Conservation (phyloP, 2,113 vertebrate genomes). For the Ceratotherium simum region DNA sequence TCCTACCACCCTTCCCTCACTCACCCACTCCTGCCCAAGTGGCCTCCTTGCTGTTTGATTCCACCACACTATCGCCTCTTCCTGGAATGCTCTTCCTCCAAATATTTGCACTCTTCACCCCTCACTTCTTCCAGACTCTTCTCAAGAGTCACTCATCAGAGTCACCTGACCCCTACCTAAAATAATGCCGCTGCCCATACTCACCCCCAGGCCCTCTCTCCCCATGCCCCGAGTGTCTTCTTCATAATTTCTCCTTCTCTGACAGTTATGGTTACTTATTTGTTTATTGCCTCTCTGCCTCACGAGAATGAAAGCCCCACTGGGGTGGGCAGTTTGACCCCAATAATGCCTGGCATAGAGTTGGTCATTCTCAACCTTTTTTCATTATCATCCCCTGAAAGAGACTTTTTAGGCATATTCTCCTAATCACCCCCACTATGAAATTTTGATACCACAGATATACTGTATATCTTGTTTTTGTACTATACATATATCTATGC, state of each 20-base stretch:
- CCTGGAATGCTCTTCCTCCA: not conserved
- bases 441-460: not conserved
- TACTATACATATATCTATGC: not conserved
- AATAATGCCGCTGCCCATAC: not conserved
- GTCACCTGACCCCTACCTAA: not conserved
- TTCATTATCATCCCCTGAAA: not conserved
- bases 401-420: not conserved
- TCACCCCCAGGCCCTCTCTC: rapidly evolving
- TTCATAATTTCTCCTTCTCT: not conserved
- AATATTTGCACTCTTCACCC: not conserved
- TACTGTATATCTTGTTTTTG: not conserved
- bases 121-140: not conserved
- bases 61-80: not conserved
- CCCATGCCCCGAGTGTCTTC: not conserved
- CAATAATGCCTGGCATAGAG: not conserved
- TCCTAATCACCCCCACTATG: not conserved
- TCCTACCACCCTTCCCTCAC: not conserved
- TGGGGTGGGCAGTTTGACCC: not conserved
- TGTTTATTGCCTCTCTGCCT: not conserved
- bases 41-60: not conserved
- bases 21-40: not conserved
- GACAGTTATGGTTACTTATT: not conserved
- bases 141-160: not conserved
- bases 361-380: not conserved
- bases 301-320: not conserved